These are phyloP conservation scores for Notarius lentiginosus DNA, from an alignment of 2,113 vertebrate species.

Conservation along the genomic window DNA sequence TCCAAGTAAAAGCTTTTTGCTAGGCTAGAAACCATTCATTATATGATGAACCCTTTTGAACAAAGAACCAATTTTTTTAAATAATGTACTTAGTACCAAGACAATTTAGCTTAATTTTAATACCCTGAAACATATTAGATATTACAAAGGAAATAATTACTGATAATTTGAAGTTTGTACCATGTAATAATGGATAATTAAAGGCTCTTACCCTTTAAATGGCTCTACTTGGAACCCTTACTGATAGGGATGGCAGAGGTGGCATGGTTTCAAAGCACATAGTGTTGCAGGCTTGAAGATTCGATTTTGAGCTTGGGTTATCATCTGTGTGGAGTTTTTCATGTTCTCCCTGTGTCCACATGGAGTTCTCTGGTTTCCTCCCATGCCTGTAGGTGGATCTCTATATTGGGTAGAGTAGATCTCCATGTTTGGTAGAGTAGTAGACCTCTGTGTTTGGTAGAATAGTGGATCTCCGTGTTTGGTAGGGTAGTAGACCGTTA, in stretches of 20 bases:
- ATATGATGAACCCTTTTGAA: neutral
- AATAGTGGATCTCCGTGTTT: too few species aligned
- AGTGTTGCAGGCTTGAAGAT: neutral
- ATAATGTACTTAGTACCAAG: neutral
- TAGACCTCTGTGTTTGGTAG: too few species aligned
- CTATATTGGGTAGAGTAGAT: too few species aligned
- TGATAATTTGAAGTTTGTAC: neutral
- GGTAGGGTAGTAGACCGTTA: too few species aligned
- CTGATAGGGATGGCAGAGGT: neutral
- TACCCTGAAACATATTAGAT: neutral
- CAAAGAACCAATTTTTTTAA: neutral
- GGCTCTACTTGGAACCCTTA: conserved; percentile 2
- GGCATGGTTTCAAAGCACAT: neutral
- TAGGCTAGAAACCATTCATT: neutral
- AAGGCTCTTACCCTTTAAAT: neutral
- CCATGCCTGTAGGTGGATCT: neutral
- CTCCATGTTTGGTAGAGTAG: too few species aligned
- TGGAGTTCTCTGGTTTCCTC: neutral
- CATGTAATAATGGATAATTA: neutral
- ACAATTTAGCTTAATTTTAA: neutral
- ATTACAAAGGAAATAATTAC: neutral
- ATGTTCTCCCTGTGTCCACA: neutral
- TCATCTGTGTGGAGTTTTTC: neutral
- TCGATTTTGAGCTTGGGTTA: neutral
- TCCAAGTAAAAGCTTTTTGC: neutral